These are phyloP conservation scores for Gastrophryne carolinensis DNA, from an alignment of 2,797 vertebrate genomes.

Conservation along the genomic window DNA sequence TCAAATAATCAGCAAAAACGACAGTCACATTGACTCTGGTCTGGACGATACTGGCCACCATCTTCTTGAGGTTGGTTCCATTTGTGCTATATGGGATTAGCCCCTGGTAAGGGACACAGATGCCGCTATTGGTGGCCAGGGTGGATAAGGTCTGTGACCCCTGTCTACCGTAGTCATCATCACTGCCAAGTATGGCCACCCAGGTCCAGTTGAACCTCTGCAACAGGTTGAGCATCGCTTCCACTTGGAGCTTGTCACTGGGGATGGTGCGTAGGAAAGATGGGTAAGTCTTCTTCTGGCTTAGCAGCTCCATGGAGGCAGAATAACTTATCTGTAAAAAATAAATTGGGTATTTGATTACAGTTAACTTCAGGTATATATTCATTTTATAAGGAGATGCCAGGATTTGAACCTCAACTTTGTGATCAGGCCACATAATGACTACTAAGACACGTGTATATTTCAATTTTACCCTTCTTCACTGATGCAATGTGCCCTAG, in stretches of 20 bases:
- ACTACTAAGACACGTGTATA: too few relatives aligned
- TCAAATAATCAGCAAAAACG: constrained; percentile 60
- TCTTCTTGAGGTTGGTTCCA: constrained; percentile 17
- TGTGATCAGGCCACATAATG: too few relatives aligned
- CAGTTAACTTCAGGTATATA: too few relatives aligned
- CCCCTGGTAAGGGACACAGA: constrained; percentile 74
- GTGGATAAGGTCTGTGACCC: constrained; percentile 62
- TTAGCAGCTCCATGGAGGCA: constrained; percentile 72
- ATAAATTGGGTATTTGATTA: not conserved
- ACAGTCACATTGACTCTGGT: constrained; percentile 64
- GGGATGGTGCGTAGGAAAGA: constrained; percentile 77
- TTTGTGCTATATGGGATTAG: constrained; percentile 27
- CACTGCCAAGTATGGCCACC: constrained; percentile 72
- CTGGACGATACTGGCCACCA: constrained; percentile 59
- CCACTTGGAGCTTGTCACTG: constrained; percentile 68
- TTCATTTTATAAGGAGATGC: too few relatives aligned
- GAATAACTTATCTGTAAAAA: constrained; percentile 64
- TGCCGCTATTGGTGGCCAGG: constrained; percentile 37
- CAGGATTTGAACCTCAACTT: too few relatives aligned
- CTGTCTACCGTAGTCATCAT: constrained; percentile 64
- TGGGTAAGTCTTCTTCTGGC: constrained; percentile 68
- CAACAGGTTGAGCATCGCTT: constrained; percentile 69
- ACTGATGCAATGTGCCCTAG: too few relatives aligned
- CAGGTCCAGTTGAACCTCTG: constrained; percentile 75
- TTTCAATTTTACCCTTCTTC: too few relatives aligned